A percentile compares a stretch with the other conserved stretches of the same genome.
phyloP scores from a whole-genome alignment of 2,888 invertebrate genomes.

The Polia nebulosa region DNA sequence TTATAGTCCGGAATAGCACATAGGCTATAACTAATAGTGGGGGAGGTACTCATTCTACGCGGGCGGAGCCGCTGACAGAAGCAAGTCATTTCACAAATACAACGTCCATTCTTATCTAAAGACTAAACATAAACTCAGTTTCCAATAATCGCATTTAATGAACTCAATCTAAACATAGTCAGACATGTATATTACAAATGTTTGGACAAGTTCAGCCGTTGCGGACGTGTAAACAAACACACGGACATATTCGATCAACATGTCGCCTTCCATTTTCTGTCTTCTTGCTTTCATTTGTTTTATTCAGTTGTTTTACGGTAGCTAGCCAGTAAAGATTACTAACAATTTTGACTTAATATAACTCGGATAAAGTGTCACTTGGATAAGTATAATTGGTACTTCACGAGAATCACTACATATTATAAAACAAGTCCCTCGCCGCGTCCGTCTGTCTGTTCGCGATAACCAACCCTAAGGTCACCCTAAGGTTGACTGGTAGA shows the following conservation, averaged over 20 bases:
- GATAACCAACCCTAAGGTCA: too few species aligned
- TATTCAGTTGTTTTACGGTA: slow-evolving; percentile 8
- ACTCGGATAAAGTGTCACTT: background rate
- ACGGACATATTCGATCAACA: slow-evolving; percentile 54
- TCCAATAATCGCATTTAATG: slow-evolving; percentile 54
- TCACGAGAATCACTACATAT: too few species aligned
- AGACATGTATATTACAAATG: slow-evolving; percentile 59
- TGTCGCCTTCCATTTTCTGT: slow-evolving; percentile 54
- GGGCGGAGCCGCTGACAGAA: too few species aligned
- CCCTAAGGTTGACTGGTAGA: too few species aligned
- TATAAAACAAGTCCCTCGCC: too few species aligned
- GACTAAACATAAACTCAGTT: slow-evolving; percentile 28
- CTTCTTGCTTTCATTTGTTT: slow-evolving; percentile 41
- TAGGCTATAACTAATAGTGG: too few species aligned
- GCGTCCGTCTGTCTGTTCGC: too few species aligned
- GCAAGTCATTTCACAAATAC: too few species aligned
- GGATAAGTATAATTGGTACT: too few species aligned
- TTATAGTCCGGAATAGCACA: too few species aligned
- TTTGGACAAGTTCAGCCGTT: slow-evolving; percentile 53
- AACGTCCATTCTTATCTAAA: slow-evolving; percentile 20
- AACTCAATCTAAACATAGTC: slow-evolving; percentile 50
- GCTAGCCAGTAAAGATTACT: too few species aligned
- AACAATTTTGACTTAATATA: background rate
- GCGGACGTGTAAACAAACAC: slow-evolving; percentile 59
- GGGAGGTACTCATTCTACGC: too few species aligned